These are phyloP conservation scores for Myrmecobius fasciatus DNA, from an alignment of 2,113 vertebrate species.

Conservation along the genomic window DNA sequence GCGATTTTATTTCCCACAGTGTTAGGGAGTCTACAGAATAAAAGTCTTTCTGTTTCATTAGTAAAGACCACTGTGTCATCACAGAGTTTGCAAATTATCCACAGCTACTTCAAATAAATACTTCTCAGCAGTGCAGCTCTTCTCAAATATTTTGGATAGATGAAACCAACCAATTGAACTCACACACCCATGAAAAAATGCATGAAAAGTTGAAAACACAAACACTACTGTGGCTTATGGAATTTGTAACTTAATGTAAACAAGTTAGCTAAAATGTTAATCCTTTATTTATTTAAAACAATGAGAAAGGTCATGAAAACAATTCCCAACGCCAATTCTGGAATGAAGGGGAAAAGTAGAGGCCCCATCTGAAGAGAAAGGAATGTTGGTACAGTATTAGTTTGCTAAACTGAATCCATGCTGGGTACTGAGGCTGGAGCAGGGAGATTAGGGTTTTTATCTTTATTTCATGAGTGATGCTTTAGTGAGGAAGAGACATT, in stretches of 20 bases:
- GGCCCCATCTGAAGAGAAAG: conserved; percentile 69
- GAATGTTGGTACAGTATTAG: conserved; percentile 66
- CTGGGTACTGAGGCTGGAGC: conserved; percentile 71
- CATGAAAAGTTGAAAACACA: conserved; percentile 69
- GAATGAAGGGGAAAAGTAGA: conserved; percentile 52
- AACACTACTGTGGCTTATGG: conserved; percentile 73
- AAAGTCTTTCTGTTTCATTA: conserved; percentile 78
- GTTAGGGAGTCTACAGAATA: conserved; percentile 71
- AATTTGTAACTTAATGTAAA: conserved; percentile 79
- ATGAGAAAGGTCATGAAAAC: conserved; percentile 75
- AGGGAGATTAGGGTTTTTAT: conserved; percentile 55
- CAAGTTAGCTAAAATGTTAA: conserved; percentile 73
- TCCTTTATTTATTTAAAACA: conserved; percentile 81
- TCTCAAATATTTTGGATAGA: conserved; percentile 74
- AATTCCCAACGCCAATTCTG: conserved; percentile 64
- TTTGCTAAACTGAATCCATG: conserved; percentile 40
- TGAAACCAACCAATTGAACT: conserved; percentile 71
- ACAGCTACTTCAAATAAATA: conserved; percentile 78
- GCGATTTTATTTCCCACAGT: conserved; percentile 76
- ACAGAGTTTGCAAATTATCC: conserved; percentile 72
- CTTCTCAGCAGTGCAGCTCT: conserved; percentile 49
- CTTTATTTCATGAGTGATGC: conserved; percentile 72
- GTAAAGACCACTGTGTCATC: conserved; percentile 46
- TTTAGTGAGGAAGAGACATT: conserved; percentile 66
- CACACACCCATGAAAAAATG: conserved; percentile 47